Conservation (phyloP, 2,113 vertebrate species). For the Theristicus caerulescens region DNA sequence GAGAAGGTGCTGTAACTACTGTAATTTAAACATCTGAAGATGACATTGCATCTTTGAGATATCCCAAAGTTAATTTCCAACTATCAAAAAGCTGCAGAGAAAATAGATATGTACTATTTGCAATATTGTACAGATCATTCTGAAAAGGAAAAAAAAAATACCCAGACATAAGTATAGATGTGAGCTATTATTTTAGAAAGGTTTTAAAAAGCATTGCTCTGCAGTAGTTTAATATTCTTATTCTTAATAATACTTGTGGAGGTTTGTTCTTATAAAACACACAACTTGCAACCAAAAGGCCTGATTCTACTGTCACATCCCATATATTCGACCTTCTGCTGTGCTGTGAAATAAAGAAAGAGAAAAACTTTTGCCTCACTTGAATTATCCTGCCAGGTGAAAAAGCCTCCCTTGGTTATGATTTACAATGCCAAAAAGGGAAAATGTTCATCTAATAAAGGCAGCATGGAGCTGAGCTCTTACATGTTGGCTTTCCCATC, state of each 20-base stretch:
- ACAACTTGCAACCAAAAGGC: background rate
- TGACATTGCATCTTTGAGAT: background rate
- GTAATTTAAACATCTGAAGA: conserved; percentile 53
- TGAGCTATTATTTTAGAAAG: conserved; percentile 21
- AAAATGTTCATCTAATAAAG: background rate
- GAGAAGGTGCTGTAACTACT: conserved; percentile 37
- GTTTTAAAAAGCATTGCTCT: conserved; percentile 3
- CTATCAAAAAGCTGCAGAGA: background rate
- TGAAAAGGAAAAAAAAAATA: background rate
- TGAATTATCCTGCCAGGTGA: background rate
- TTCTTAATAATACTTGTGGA: background rate
- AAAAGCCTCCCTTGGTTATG: background rate
- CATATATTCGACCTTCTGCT: background rate
- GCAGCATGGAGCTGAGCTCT: background rate
- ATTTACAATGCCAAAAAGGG: background rate
- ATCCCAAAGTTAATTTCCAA: background rate
- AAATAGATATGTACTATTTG: background rate
- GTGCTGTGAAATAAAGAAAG: background rate
- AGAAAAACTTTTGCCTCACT: background rate
- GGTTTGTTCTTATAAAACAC: background rate
- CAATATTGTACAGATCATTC: background rate
- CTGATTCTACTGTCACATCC: conserved; percentile 13
- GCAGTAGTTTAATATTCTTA: background rate
- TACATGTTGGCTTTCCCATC: background rate
- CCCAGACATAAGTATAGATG: background rate